phyloP scores from a whole-genome alignment of 1,140 invertebrate species.

The Eumeta japonica region DNA sequence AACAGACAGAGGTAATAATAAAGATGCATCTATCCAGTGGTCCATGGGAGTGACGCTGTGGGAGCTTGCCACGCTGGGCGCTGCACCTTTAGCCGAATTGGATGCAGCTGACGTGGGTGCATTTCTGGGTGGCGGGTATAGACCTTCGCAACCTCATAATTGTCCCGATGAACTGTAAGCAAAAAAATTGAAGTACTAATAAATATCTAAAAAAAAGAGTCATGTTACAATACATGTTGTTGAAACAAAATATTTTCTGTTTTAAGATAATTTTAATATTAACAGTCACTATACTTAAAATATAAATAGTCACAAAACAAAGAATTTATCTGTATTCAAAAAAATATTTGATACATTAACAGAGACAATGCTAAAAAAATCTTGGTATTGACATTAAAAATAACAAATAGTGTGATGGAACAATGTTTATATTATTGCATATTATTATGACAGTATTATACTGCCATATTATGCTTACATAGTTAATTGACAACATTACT shows the following conservation, averaged over 20 bases:
- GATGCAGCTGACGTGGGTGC: conserved; percentile 88
- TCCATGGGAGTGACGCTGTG: conserved; percentile 90
- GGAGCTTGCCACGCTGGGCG: conserved; percentile 89
- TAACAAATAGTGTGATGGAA: no score
- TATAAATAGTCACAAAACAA: neutral
- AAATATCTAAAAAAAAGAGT: neutral
- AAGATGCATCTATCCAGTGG: conserved; percentile 66
- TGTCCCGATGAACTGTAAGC: conserved; percentile 94
- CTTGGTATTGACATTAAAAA: no score
- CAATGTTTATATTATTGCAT: no score
- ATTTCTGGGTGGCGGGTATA: conserved; percentile 83
- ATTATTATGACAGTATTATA: no score
- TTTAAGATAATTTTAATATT: neutral
- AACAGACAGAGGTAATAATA: neutral
- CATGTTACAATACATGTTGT: neutral
- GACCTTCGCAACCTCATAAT: conserved; percentile 85
- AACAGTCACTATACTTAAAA: neutral
- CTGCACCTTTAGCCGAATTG: conserved; percentile 84
- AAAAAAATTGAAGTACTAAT: conserved; percentile 3
- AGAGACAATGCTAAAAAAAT: neutral
- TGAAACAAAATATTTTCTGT: neutral
- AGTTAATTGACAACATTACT: no score
- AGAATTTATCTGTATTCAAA: neutral
- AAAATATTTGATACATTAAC: neutral
- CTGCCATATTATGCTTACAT: no score